These are phyloP conservation scores for Ceyx melanurus DNA, from an alignment of 2,113 vertebrate species.

Conservation along the genomic window DNA sequence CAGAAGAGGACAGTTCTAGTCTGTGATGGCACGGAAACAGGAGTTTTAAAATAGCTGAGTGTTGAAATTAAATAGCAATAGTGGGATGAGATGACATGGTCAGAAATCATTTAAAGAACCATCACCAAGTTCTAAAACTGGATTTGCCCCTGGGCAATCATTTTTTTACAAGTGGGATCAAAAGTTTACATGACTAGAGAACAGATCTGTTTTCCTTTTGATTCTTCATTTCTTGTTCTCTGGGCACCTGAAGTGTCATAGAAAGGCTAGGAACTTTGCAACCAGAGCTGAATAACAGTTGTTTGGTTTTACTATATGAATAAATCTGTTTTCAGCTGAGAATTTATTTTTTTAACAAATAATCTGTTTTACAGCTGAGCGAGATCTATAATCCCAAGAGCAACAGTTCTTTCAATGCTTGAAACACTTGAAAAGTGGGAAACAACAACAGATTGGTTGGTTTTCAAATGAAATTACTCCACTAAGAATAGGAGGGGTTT, in stretches of 20 bases:
- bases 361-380: not conserved
- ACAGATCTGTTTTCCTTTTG: not conserved
- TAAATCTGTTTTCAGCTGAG: not conserved
- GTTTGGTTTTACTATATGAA: not conserved
- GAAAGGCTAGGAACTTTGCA: not conserved
- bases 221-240: not conserved
- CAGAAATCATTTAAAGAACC: not conserved
- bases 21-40: not conserved
- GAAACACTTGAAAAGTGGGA: not conserved
- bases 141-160: not conserved
- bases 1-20: not conserved
- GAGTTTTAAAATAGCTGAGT: not conserved
- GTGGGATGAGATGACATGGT: not conserved
- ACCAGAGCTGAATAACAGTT: not conserved
- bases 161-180: not conserved
- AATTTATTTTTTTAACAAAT: not conserved
- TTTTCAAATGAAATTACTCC: not conserved
- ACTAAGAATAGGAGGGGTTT: not conserved
- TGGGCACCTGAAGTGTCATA: not conserved
- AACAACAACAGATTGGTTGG: not conserved
- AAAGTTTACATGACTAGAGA: not conserved
- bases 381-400: not conserved
- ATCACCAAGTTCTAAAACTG: not conserved
- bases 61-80: not conserved
- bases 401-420: fast-evolving